phyloP scores from a whole-genome alignment of 1,140 invertebrate species.

The Drosophila bocki region DNA sequence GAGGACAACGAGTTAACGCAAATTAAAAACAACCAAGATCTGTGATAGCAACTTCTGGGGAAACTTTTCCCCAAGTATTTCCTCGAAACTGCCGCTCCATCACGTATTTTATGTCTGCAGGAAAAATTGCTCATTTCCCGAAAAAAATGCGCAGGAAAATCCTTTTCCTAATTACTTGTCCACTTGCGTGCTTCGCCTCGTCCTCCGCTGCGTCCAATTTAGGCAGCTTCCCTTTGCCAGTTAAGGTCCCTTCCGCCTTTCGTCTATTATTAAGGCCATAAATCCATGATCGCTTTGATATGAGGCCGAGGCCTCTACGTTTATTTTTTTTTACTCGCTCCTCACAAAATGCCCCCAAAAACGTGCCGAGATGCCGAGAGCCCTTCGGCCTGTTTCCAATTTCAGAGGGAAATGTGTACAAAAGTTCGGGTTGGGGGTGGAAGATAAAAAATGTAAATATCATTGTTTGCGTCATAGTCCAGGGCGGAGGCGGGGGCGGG shows the following conservation, averaged over 20 bases:
- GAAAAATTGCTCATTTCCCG: constrained; percentile 47
- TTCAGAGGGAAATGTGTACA: constrained; percentile 68
- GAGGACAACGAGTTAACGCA: constrained; percentile 11
- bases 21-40: constrained; percentile 31
- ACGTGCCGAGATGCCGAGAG: constrained; percentile 56
- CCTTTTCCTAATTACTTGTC: constrained; percentile 82
- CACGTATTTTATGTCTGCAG: constrained; percentile 63
- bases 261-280: constrained; percentile 81
- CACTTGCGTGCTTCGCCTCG: constrained; percentile 53
- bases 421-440: constrained; percentile 3
- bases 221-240: constrained; percentile 20
- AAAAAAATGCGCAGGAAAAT: constrained; percentile 46
- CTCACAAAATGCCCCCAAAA: constrained; percentile 66
- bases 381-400: constrained; percentile 64
- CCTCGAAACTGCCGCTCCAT: constrained; percentile 9
- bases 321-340: constrained; percentile 61
- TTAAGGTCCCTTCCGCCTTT: constrained; percentile 24
- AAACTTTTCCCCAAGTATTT: constrained; percentile 13
- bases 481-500: constrained; percentile 6
- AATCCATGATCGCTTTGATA: constrained; percentile 83
- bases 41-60: constrained; percentile 8
- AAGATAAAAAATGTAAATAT: constrained; percentile 82
- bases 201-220: constrained; percentile 37
- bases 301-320: constrained; percentile 47
- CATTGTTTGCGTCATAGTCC: constrained; percentile 77